A percentile compares a stretch with the other conserved stretches of the same genome.
Conservation (phyloP, 2,797 vertebrate species). For the Pseudochirops cupreus region DNA sequence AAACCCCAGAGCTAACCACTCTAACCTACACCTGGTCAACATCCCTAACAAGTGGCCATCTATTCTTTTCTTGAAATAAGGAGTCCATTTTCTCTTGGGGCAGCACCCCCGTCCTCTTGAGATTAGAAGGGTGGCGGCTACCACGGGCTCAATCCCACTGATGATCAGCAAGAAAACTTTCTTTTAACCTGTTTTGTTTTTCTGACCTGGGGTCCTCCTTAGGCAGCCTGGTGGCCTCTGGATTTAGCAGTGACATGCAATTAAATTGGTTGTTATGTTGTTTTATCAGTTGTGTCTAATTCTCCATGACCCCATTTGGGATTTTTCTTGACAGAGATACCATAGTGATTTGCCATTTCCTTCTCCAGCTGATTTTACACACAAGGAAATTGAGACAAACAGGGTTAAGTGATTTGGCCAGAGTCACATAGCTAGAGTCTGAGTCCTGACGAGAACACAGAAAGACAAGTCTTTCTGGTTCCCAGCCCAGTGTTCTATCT, state of each 20-base stretch:
- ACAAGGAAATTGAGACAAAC: neutral
- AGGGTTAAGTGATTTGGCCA: neutral
- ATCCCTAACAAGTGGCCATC: neutral
- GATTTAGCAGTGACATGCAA: neutral
- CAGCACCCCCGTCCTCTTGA: no score
- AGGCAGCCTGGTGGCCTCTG: neutral
- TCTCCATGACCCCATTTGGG: neutral
- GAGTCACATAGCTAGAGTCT: neutral
- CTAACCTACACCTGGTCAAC: neutral
- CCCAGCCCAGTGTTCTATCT: neutral
- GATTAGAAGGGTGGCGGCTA: neutral
- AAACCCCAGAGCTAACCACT: neutral
- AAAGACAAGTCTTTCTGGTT: neutral
- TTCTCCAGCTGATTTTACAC: neutral
- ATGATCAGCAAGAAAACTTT: neutral
- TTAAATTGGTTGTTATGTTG: neutral
- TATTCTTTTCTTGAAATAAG: neutral
- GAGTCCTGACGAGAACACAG: neutral
- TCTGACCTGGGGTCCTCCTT: neutral
- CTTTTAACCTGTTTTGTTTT: neutral
- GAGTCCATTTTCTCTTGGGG: neutral
- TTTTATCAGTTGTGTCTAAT: neutral
- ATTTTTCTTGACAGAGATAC: neutral
- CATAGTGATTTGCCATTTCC: neutral
- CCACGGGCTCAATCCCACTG: neutral